Percentiles rank a stretch among this genome's conserved stretches.
Evolutionary conservation across 2,797 vertebrate genomes (phyloP).

Genomic region (Stomatorhinus walkeri): DNA sequence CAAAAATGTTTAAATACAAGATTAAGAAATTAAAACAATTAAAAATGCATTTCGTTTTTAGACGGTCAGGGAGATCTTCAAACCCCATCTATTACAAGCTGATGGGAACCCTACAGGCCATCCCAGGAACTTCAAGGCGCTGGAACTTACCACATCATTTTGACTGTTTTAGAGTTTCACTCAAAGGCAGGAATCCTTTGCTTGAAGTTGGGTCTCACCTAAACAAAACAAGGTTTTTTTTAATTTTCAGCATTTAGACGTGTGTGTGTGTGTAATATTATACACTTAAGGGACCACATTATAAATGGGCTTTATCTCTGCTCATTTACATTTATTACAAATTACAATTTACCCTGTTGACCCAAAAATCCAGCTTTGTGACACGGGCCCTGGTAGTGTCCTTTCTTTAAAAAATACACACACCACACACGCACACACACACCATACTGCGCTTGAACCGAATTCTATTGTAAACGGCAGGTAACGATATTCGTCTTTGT

Average conservation of each 20-base stretch:
- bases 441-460: neutral
- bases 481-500: neutral
- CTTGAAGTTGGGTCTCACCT: neutral
- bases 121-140: neutral
- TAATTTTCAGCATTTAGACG: neutral
- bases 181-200: neutral
- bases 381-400: neutral
- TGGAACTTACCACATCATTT: conserved; percentile 19
- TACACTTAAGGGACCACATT: neutral
- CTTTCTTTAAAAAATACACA: neutral
- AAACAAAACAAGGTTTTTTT: neutral
- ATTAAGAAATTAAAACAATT: neutral
- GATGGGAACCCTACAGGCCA: neutral
- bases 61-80: neutral
- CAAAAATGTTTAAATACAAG: neutral
- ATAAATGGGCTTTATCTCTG: neutral
- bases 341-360: neutral
- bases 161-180: neutral
- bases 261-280: neutral
- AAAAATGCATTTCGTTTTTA: neutral
- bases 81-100: neutral
- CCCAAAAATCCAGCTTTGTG: neutral
- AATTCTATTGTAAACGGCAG: neutral
- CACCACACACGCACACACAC: too few species aligned
- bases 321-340: neutral